Percentiles rank a stretch among this genome's conserved stretches.
phyloP scores from a whole-genome alignment of 2,113 vertebrate species.

The Bothrops jararaca region DNA sequence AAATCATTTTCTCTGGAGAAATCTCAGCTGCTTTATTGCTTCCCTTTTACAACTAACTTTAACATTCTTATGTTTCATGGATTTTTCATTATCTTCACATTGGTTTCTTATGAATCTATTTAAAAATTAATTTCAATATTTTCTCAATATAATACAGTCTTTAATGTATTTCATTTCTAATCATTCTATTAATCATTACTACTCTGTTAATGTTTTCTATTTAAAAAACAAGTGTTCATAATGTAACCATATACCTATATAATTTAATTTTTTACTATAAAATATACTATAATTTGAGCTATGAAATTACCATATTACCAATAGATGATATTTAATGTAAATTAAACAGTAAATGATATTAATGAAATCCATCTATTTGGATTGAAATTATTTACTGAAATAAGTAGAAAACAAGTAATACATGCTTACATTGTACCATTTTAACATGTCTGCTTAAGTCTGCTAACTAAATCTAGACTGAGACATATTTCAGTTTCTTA shows the following conservation, averaged over 20 bases:
- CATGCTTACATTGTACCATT: not conserved
- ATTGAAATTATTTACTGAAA: not conserved
- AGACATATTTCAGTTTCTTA: slow-evolving; percentile 38
- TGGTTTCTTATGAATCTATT: slow-evolving; percentile 22
- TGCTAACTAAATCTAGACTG: not conserved
- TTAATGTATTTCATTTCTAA: not conserved
- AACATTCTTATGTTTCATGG: slow-evolving; percentile 20
- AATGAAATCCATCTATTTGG: not conserved
- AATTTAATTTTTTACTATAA: slow-evolving; percentile 34
- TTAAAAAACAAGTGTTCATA: not conserved
- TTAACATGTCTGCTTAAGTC: not conserved
- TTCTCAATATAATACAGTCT: slow-evolving; percentile 22
- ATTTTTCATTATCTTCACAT: not conserved
- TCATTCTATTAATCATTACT: not conserved
- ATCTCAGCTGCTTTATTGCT: slow-evolving; percentile 36
- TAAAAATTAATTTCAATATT: not conserved
- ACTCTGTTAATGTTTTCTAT: slow-evolving; percentile 22
- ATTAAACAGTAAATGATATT: slow-evolving; percentile 24
- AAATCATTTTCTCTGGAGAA: slow-evolving; percentile 27
- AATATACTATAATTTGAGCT: slow-evolving; percentile 53
- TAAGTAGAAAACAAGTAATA: not conserved
- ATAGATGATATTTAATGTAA: slow-evolving; percentile 50
- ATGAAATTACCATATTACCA: slow-evolving; percentile 49
- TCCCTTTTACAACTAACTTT: slow-evolving; percentile 20
- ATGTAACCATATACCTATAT: slow-evolving; percentile 13